A percentile compares a stretch with the other conserved stretches of the same genome.
phyloP scores from a whole-genome alignment of 2,113 vertebrate species.

The Collichthys lucidus region DNA sequence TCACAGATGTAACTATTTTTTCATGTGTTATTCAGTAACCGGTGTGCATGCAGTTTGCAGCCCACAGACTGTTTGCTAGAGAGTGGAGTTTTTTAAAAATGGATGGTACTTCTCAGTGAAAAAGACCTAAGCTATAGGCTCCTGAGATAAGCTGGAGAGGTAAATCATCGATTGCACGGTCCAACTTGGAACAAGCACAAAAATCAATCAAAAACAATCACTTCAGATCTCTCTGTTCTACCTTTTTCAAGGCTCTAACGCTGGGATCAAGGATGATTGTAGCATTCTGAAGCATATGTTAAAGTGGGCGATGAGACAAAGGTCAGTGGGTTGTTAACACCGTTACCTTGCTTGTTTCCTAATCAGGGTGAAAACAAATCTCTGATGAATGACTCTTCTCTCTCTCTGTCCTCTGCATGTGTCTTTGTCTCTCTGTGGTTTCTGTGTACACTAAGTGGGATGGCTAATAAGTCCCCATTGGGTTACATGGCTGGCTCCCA shows the following conservation, averaged over 20 bases:
- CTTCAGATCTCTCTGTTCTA: slow-evolving; percentile 47
- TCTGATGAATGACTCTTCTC: slow-evolving; percentile 51
- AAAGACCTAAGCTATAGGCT: not conserved
- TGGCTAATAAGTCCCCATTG: slow-evolving; percentile 62
- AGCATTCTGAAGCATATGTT: slow-evolving; percentile 42
- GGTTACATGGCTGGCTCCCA: slow-evolving; percentile 50
- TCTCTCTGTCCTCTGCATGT: slow-evolving; percentile 1
- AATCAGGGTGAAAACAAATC: slow-evolving; percentile 60
- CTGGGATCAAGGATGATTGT: slow-evolving; percentile 27
- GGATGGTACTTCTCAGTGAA: not conserved
- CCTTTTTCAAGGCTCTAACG: slow-evolving; percentile 25
- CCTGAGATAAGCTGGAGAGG: slow-evolving; percentile 16
- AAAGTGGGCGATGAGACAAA: slow-evolving; percentile 44
- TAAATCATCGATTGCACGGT: slow-evolving; percentile 55
- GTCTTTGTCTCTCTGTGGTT: slow-evolving; percentile 46
- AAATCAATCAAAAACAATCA: slow-evolving; percentile 62
- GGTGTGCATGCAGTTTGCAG: too few relatives aligned
- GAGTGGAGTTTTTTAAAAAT: not conserved
- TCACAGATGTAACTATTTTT: not conserved
- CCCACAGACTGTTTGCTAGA: not conserved
- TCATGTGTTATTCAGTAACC: too few relatives aligned
- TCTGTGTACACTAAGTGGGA: slow-evolving; percentile 54
- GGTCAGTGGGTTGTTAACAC: slow-evolving; percentile 53
- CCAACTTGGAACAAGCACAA: slow-evolving; percentile 51
- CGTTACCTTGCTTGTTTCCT: slow-evolving; percentile 52